Evolutionary conservation across 2,888 invertebrate species (phyloP), one percentile per base, ranked within the genome.

Genomic region (Epinotia bilunana): DNA sequence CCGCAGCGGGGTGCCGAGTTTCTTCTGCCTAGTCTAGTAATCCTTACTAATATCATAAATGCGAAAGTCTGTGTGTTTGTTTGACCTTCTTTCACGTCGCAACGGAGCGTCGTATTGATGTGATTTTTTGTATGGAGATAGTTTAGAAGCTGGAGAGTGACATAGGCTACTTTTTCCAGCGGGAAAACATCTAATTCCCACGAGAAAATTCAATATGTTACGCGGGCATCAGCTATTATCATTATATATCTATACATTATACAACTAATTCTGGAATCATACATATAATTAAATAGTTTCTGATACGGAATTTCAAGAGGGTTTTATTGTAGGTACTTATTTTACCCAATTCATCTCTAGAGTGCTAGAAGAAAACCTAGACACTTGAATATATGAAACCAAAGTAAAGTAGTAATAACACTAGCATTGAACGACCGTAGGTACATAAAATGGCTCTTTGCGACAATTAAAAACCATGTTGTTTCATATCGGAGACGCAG

Each of bases 1-100:
- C 74, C 49, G 76, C 75, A 68, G 73, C 58, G 69, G 77, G 79
- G 83, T 83, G 82, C 83, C 79, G 76, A 76, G 81, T 81, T 81
- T 80, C 77, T 76, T 71, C 65, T 57, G 33, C 67, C 67, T 61
- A 20, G 55, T 16, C 49, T 49, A 46, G 61, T 71, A 65, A 65
- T n/a, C n/a, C n/a, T n/a, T n/a, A n/a, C n/a, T n/a, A n/a, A n/a
- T n/a, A n/a, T n/a, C n/a, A n/a, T n/a, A n/a, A n/a, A n/a, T n/a
- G n/a, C n/a, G n/a, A n/a, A n/a, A n/a, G n/a, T n/a, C n/a, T n/a
- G n/a, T n/a, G n/a, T n/a, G n/a, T n/a, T n/a, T n/a, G n/a, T n/a
- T n/a, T n/a, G n/a, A n/a, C n/a, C n/a, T n/a, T n/a, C n/a, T n/a
- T n/a, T n/a, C n/a, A n/a, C n/a, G n/a, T n/a, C n/a, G n/a, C n/a